These are phyloP conservation scores for Nestor notabilis DNA, from an alignment of 2,113 vertebrate species.

Conservation along the genomic window DNA sequence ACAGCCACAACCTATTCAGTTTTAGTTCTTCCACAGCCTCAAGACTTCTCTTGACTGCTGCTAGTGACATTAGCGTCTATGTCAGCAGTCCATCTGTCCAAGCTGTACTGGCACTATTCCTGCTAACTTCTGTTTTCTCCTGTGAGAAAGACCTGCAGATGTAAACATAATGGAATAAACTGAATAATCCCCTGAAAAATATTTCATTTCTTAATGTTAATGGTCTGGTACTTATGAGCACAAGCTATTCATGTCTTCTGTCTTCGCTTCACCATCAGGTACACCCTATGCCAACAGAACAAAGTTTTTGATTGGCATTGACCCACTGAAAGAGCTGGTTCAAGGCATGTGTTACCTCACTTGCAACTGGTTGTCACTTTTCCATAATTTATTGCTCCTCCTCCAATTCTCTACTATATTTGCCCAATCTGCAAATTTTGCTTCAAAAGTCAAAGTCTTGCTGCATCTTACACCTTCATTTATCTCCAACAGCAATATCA, in stretches of 20 bases:
- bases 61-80: not conserved
- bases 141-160: not conserved
- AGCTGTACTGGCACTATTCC: not conserved
- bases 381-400: not conserved
- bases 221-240: not conserved
- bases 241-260: not conserved
- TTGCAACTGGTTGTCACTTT: not conserved
- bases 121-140: not conserved
- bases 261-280: not conserved
- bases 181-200: not conserved
- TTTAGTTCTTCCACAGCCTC: not conserved
- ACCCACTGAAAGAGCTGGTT: not conserved
- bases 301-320: not conserved
- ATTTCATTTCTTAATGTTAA: not conserved
- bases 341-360: not conserved
- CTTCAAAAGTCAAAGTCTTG: not conserved
- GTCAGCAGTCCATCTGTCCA: not conserved
- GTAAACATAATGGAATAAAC: not conserved
- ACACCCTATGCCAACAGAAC: not conserved
- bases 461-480: not conserved
- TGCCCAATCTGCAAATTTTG: not conserved
- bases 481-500: not conserved
- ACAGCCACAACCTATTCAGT: not conserved
- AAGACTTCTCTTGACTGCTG: not conserved
- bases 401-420: not conserved